Evolutionary conservation across 2,797 vertebrate genomes (phyloP).

Genomic region (Helarctos malayanus): DNA sequence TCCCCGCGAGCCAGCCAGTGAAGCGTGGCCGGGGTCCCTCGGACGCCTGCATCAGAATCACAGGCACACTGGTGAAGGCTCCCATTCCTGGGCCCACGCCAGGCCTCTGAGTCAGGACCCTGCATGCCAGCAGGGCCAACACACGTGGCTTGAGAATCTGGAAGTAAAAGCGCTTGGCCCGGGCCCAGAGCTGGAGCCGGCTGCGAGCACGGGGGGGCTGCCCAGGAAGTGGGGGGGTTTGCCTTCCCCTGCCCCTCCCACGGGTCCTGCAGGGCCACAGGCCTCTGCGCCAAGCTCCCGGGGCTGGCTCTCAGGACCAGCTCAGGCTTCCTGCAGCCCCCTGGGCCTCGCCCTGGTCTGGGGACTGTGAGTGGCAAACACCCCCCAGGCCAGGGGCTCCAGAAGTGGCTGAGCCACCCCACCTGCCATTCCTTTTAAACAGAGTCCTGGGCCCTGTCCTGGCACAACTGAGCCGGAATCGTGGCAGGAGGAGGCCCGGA

Average conservation of each 20-base stretch:
- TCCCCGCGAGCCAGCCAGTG: no score
- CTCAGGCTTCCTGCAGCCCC: not conserved
- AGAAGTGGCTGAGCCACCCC: not conserved
- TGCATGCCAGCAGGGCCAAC: no score
- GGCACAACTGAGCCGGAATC: no score
- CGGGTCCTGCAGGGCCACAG: not conserved
- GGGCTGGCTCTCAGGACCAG: not conserved
- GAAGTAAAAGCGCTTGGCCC: not conserved
- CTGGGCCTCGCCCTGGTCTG: not conserved
- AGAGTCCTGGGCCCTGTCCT: not conserved
- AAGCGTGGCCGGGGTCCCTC: not conserved
- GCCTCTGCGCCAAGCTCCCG: no score
- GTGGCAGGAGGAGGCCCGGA: not conserved
- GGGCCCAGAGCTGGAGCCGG: not conserved
- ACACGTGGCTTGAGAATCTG: not conserved
- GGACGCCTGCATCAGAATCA: rapidly evolving
- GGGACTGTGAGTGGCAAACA: not conserved
- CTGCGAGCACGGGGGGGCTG: not conserved
- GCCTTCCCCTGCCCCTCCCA: not conserved
- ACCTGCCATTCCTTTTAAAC: not conserved
- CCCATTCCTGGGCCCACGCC: no score
- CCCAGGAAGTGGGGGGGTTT: not conserved
- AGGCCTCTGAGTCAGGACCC: not conserved
- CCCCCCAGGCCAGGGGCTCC: not conserved
- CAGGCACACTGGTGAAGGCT: not conserved